A percentile compares a stretch with the other conserved stretches of the same genome.
Evolutionary conservation across 2,888 invertebrate genomes (phyloP).

Genomic region (Anthrax anthrax): DNA sequence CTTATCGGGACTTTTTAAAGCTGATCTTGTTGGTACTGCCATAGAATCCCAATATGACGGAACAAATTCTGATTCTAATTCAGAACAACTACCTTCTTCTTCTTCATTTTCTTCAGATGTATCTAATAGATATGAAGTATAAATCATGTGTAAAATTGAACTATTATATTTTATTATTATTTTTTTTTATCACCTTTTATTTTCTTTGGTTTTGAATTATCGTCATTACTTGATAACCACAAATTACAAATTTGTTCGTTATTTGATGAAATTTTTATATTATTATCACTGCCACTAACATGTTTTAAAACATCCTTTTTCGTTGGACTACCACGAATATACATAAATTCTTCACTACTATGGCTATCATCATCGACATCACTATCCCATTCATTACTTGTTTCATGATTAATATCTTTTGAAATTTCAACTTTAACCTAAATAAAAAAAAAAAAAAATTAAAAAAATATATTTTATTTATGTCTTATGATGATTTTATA

Average conservation of each 20-base stretch:
- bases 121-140: slow-evolving; percentile 7
- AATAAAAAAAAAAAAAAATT: not conserved
- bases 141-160: not conserved
- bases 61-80: slow-evolving; percentile 58
- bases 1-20: slow-evolving; percentile 43
- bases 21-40: slow-evolving; percentile 60
- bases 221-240: slow-evolving; percentile 1
- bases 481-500: no score
- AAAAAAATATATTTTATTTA: not conserved
- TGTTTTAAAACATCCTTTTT: slow-evolving; percentile 1
- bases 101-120: slow-evolving; percentile 17
- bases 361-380: slow-evolving; percentile 33
- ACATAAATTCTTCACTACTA: slow-evolving; percentile 24
- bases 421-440: not conserved
- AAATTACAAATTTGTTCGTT: not conserved
- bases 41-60: slow-evolving; percentile 71
- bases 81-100: slow-evolving; percentile 33
- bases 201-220: not conserved
- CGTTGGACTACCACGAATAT: slow-evolving; percentile 17
- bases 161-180: not conserved
- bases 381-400: slow-evolving; percentile 27
- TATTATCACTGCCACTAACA: not conserved
- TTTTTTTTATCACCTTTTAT: not conserved
- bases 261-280: not conserved
- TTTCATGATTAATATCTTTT: slow-evolving; percentile 2